These are phyloP conservation scores for Acanthurus lineatus DNA, from an alignment of 2,797 vertebrate genomes.

Conservation along the genomic window DNA sequence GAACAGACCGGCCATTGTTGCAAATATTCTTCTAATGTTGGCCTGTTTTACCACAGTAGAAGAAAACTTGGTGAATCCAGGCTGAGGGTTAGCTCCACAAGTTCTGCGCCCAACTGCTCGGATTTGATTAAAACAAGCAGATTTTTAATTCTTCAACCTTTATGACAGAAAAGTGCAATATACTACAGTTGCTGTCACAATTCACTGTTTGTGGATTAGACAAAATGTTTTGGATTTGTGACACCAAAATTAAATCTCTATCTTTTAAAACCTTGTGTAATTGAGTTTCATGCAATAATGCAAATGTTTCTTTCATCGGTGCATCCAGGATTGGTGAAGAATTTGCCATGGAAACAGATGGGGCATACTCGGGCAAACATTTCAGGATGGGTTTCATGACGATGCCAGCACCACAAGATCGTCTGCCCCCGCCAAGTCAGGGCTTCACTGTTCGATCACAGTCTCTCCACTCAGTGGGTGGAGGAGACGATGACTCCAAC, in stretches of 20 bases:
- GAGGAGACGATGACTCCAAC: conserved; percentile 89
- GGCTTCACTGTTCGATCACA: conserved; percentile 95
- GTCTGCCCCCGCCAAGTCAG: conserved; percentile 89
- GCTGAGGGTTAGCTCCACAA: no score
- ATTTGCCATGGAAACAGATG: conserved; percentile 89
- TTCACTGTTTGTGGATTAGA: background rate
- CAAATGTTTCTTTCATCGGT: background rate
- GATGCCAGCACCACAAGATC: conserved; percentile 95
- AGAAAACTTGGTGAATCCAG: no score
- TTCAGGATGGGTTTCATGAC: conserved; percentile 99
- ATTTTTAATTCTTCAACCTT: background rate
- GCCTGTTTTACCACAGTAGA: no score
- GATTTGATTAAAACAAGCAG: background rate
- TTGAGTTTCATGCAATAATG: background rate
- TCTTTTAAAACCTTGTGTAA: background rate
- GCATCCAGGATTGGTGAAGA: conserved; percentile 91
- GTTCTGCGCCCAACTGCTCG: no score
- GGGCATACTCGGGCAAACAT: conserved; percentile 90
- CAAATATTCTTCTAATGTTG: no score
- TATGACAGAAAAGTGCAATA: background rate
- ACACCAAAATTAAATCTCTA: background rate
- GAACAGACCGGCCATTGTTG: no score
- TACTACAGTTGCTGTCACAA: background rate
- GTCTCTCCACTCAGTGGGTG: conserved; percentile 95
- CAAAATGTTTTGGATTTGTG: background rate